phyloP scores from a whole-genome alignment of 2,797 vertebrate genomes.

The Perodicticus potto region DNA sequence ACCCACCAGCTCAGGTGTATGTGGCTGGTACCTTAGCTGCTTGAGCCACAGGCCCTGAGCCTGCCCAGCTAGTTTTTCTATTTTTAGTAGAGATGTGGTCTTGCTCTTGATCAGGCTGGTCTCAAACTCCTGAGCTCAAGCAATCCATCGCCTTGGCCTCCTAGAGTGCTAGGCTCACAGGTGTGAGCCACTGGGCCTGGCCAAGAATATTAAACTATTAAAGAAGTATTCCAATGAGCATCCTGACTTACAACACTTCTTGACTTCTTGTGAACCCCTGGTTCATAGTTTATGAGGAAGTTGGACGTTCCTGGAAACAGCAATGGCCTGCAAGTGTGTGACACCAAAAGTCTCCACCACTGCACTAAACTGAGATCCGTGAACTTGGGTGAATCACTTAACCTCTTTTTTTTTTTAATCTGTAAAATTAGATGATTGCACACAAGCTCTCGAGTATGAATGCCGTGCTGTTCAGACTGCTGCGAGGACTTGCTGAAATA shows the following conservation, averaged over 20 bases:
- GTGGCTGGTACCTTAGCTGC: too few relatives aligned
- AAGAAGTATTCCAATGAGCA: not conserved
- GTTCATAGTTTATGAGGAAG: not conserved
- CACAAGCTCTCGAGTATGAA: not conserved
- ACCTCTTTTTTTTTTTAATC: not conserved
- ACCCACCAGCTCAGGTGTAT: too few relatives aligned
- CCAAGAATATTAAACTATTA: not conserved
- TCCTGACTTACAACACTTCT: not conserved
- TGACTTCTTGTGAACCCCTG: not conserved
- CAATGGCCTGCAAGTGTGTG: not conserved
- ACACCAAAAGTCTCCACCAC: not conserved
- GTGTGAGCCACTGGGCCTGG: too few relatives aligned
- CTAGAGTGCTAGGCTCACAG: too few relatives aligned
- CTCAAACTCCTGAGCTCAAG: too few relatives aligned
- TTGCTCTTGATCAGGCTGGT: too few relatives aligned
- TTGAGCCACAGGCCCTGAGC: too few relatives aligned
- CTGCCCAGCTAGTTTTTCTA: too few relatives aligned
- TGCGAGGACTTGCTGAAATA: not conserved
- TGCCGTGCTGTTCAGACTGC: not conserved
- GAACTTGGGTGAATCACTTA: not conserved
- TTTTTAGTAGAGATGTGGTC: too few relatives aligned
- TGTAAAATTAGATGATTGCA: not conserved
- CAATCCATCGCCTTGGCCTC: too few relatives aligned
- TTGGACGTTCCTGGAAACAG: not conserved
- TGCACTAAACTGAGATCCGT: not conserved